Conservation (phyloP, 2,888 invertebrate species). For the Dryadula phaetusa region DNA sequence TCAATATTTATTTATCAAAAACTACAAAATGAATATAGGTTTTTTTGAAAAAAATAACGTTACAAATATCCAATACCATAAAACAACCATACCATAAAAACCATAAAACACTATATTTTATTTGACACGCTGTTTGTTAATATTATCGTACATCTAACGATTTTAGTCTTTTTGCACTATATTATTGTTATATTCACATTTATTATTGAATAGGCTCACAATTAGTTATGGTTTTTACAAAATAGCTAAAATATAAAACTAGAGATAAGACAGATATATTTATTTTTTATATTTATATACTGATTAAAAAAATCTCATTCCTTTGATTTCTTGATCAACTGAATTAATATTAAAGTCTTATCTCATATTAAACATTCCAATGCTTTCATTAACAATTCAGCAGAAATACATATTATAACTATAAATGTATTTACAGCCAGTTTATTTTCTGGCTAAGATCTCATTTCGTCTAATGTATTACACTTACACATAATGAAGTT, state of each 20-base stretch:
- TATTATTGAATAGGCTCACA: conserved; percentile 64
- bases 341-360: conserved; percentile 11
- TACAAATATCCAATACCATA: conserved; percentile 81
- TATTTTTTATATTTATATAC: neutral
- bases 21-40: conserved; percentile 77
- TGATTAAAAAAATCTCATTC: neutral
- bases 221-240: conserved; percentile 57
- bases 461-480: conserved; percentile 30
- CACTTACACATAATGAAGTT: conserved; percentile 37
- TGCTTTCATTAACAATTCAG: conserved; percentile 26
- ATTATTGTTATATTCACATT: conserved; percentile 80
- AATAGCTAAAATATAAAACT: conserved; percentile 34
- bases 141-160: conserved; percentile 62
- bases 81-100: conserved; percentile 62
- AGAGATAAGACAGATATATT: conserved; percentile 36
- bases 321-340: neutral
- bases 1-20: conserved; percentile 83
- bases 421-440: conserved; percentile 55
- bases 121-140: conserved; percentile 69
- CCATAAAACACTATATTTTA: conserved; percentile 58
- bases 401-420: conserved; percentile 42
- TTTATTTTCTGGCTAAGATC: conserved; percentile 49
- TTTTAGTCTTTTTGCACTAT: conserved; percentile 71
- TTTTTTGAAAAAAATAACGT: conserved; percentile 74
- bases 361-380: conserved; percentile 30